Conservation (phyloP, 1,140 invertebrate species). For the Drosophila jambulina region DNA sequence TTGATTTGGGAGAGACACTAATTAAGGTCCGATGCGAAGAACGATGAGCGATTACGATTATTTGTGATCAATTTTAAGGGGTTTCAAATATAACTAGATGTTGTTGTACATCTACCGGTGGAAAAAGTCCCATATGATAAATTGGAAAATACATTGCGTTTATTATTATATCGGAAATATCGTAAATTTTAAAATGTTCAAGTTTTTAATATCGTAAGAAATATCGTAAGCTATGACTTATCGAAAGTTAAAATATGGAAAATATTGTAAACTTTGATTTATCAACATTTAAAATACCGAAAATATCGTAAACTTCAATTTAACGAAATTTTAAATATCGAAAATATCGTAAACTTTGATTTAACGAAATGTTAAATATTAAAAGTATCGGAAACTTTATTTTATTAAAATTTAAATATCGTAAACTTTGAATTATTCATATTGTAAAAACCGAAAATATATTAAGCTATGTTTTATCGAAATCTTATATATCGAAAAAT, state of each 20-base stretch:
- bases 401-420: too few species aligned
- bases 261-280: background rate
- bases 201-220: too few species aligned
- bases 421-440: too few species aligned
- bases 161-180: too few species aligned
- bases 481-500: too few species aligned
- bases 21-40: conserved; percentile 11
- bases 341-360: background rate
- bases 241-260: background rate
- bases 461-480: too few species aligned
- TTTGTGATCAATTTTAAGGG: background rate
- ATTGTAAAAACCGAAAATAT: too few species aligned
- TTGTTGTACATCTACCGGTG: background rate
- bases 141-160: background rate
- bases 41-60: background rate
- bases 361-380: background rate
- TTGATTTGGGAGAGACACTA: conserved; percentile 27
- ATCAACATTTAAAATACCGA: background rate
- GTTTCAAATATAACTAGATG: background rate
- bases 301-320: background rate
- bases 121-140: background rate
- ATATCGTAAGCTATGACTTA: background rate
- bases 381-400: background rate
- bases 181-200: too few species aligned
- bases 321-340: background rate